These are phyloP conservation scores for Aromia moschata DNA, from an alignment of 2,888 invertebrate species.

Conservation along the genomic window DNA sequence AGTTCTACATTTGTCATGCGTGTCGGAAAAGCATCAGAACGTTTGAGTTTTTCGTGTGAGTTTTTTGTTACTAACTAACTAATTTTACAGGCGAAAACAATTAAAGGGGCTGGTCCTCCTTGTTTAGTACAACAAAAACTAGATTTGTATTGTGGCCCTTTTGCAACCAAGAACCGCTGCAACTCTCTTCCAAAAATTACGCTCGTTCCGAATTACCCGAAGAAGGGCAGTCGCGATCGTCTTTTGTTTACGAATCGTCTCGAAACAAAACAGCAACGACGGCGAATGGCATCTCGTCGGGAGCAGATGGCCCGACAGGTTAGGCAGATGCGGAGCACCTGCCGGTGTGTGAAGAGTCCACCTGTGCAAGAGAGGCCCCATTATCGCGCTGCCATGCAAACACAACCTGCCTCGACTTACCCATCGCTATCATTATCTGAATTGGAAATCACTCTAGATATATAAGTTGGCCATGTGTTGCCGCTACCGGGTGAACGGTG, in stretches of 20 bases:
- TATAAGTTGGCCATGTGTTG: slow-evolving; percentile 34
- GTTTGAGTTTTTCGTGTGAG: too few relatives aligned
- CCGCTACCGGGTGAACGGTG: slow-evolving; percentile 6
- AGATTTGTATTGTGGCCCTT: too few relatives aligned
- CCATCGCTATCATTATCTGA: slow-evolving; percentile 36
- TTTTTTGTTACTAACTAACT: too few relatives aligned
- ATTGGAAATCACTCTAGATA: slow-evolving; percentile 27
- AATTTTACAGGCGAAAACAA: too few relatives aligned
- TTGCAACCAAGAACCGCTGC: too few relatives aligned
- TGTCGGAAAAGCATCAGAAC: too few relatives aligned
- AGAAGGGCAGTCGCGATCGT: not conserved
- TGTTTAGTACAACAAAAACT: too few relatives aligned
- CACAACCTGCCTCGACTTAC: slow-evolving; percentile 40
- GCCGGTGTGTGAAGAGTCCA: slow-evolving; percentile 36
- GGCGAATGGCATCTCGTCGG: slow-evolving; percentile 13
- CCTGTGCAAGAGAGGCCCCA: slow-evolving; percentile 32
- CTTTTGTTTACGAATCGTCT: slow-evolving; percentile 15
- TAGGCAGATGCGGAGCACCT: slow-evolving; percentile 40
- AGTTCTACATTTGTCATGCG: too few relatives aligned
- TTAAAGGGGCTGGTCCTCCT: too few relatives aligned
- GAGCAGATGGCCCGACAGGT: slow-evolving; percentile 34
- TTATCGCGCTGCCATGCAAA: slow-evolving; percentile 36
- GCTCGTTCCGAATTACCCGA: too few relatives aligned
- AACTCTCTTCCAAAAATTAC: too few relatives aligned
- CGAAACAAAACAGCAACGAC: slow-evolving; percentile 1